These are phyloP conservation scores for Leucoptera coffeella DNA, from an alignment of 2,888 invertebrate genomes.

Conservation along the genomic window DNA sequence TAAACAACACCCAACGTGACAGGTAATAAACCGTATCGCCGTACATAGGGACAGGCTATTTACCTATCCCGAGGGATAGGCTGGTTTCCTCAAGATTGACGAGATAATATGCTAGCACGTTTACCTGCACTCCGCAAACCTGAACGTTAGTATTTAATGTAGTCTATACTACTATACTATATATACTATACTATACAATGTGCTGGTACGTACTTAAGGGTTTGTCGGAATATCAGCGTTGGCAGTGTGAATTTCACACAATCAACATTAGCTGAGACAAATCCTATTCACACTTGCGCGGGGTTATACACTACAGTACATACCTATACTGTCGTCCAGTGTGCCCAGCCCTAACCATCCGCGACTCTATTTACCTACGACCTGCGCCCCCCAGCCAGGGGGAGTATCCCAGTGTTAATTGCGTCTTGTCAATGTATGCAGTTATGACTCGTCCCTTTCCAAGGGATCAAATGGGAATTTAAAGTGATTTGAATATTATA, in stretches of 20 bases:
- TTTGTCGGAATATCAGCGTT: too few relatives aligned
- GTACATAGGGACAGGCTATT: too few relatives aligned
- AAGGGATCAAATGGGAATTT: slow-evolving; percentile 3
- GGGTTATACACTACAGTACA: slow-evolving; percentile 9
- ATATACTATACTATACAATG: slow-evolving; percentile 10
- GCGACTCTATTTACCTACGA: slow-evolving; percentile 24
- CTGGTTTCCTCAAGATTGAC: too few relatives aligned
- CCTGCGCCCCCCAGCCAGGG: slow-evolving; percentile 12
- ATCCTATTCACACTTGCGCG: too few relatives aligned
- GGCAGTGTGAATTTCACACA: too few relatives aligned
- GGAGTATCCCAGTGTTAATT: slow-evolving; percentile 29
- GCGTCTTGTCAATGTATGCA: slow-evolving; percentile 22
- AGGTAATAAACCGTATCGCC: too few relatives aligned
- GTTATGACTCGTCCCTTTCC: slow-evolving; percentile 6
- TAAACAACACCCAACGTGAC: too few relatives aligned
- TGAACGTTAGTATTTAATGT: slow-evolving; percentile 7
- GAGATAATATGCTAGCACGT: neutral
- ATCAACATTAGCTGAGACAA: too few relatives aligned
- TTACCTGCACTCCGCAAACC: slow-evolving; percentile 2
- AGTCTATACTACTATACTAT: slow-evolving; percentile 8
- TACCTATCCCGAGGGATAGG: too few relatives aligned
- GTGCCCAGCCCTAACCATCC: too few relatives aligned
- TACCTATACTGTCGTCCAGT: too few relatives aligned
- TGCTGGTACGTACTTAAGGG: too few relatives aligned
- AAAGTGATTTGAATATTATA: slow-evolving; percentile 3